A percentile compares a stretch with the other conserved stretches of the same genome.
Evolutionary conservation across 2,113 vertebrate species (phyloP).

Genomic region (Baryphthengus martii): DNA sequence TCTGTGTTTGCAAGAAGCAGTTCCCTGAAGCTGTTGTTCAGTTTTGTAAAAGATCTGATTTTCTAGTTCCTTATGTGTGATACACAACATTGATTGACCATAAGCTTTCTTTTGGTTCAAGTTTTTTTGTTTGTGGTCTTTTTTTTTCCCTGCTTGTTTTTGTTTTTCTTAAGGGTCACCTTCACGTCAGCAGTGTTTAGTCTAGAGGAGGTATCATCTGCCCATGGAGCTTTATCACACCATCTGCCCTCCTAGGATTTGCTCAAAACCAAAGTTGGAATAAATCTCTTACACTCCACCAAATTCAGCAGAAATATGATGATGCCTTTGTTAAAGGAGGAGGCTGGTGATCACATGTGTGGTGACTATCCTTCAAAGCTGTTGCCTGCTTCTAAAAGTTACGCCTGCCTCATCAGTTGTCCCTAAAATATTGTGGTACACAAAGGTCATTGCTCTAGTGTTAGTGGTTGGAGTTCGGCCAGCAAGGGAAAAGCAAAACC

Average conservation of each 20-base stretch:
- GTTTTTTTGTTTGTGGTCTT: neutral
- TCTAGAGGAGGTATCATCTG: neutral
- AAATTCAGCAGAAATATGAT: neutral
- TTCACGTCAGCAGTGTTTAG: neutral
- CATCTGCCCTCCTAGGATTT: neutral
- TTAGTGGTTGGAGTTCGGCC: neutral
- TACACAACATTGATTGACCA: neutral
- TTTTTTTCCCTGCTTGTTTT: neutral
- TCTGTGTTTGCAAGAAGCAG: neutral
- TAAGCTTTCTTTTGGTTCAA: neutral
- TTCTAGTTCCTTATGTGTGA: neutral
- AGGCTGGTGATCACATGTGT: neutral
- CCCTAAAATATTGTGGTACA: neutral
- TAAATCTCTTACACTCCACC: neutral
- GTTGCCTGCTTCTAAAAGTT: neutral
- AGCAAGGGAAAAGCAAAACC: neutral
- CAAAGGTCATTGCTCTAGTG: neutral
- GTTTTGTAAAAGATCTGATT: neutral
- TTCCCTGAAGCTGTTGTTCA: neutral
- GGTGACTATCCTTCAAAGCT: neutral
- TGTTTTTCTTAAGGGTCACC: neutral
- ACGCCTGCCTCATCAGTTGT: too few species aligned
- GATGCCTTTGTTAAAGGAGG: neutral
- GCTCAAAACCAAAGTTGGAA: neutral
- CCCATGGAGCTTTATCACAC: neutral